These are phyloP conservation scores for Orthosia incerta DNA, from an alignment of 2,888 invertebrate genomes.

Conservation along the genomic window DNA sequence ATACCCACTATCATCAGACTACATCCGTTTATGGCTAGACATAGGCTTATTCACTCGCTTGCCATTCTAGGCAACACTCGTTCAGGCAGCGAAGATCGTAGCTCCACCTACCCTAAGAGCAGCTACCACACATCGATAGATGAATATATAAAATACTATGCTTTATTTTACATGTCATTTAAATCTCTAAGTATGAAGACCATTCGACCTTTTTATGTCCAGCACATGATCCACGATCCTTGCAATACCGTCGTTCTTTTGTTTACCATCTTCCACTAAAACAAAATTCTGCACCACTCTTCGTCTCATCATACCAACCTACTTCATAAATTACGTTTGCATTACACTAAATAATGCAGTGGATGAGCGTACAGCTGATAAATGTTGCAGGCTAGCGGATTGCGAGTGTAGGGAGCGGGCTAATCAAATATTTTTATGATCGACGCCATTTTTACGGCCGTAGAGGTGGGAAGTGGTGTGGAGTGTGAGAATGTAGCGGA, in stretches of 20 bases:
- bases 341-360: slow-evolving; percentile 72
- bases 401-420: slow-evolving; percentile 83
- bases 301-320: slow-evolving; percentile 47
- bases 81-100: no score
- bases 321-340: slow-evolving; percentile 71
- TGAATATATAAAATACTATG: no score
- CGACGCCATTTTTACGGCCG: slow-evolving; percentile 87
- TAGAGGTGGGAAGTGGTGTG: slow-evolving; percentile 70
- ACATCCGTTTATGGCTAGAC: no score
- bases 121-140: no score
- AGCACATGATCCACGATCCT: no score
- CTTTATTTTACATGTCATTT: no score
- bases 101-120: no score
- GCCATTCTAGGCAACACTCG: no score
- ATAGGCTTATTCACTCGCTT: no score
- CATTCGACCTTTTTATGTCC: no score
- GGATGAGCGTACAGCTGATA: slow-evolving; percentile 76
- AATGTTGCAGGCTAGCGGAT: slow-evolving; percentile 86
- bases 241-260: no score
- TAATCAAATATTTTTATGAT: slow-evolving; percentile 91
- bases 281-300: slow-evolving; percentile 24
- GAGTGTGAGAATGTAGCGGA: slow-evolving; percentile 31
- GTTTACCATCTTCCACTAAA: background rate
- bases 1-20: background rate
- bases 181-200: no score